Base-by-base conservation (phyloP, 2,797 vertebrate species). In the Acanthurus lineatus region DNA sequence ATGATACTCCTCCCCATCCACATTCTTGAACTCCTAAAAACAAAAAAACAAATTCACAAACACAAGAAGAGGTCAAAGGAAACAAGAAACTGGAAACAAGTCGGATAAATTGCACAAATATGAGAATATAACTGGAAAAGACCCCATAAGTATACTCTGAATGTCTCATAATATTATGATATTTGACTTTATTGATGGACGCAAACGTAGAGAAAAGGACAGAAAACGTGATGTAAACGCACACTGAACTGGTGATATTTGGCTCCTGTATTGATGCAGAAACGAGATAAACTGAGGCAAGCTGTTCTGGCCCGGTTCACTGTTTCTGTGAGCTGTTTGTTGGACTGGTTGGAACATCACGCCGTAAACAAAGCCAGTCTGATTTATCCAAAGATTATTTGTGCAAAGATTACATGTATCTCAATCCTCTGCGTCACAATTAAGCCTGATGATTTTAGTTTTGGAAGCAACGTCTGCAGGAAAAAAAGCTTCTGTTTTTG, bases 1-100 rank as follows among this genome's bases (percentile, higher is more conserved):
- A 3, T 94, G 93, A 78, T 93, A 96, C 68, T 97, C 98, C 0
- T 99, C 97, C 25, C 96, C 96, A n/a, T 98, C 97, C 0, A 95
- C 93, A 91, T 99, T 98, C 90, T 98, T 96, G 85, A 99, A 97
- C 93, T 99, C 97, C 98, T 99, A 93, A 4, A 83, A 67, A 16
- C 69, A 25, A 47, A 14, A 76, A 3, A 9, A n/a, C n/a, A n/a
- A n/a, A n/a, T n/a, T n/a, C 61, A 65, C 8, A 70, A 4, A 69
- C 1, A 49, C 7, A 66, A 0, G 1, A 38, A 59, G 38, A 57
- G 47, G 48, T 83, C 56, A 73, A 70, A 66, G 49, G 28, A 57
- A 15, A 54, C 25, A n/a, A 58, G 15, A 16, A 45, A 38, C 12
- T 4, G 12, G 1, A 20, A n/a, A 5, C 28, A 1, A 11, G 51